Base-by-base conservation (phyloP, 2,888 invertebrate genomes). In the Gortyna flavago region DNA sequence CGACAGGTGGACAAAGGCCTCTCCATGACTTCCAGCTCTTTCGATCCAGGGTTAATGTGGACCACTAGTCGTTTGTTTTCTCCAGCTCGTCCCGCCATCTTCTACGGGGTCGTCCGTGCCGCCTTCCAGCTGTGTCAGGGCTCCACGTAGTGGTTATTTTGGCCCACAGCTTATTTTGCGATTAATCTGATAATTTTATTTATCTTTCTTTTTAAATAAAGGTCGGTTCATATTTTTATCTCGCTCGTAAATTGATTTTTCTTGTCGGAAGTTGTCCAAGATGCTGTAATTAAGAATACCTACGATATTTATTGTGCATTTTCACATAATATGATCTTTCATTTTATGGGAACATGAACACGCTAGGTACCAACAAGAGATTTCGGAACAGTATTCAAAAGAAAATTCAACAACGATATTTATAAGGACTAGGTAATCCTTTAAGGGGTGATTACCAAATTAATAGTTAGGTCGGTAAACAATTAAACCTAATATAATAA, bases 191-290 rank as follows among this genome's bases (percentile, higher is more conserved):
- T 21, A 48, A 48, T 48, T 44, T 16, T 41, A 41, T 41, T 44
- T 11, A 21, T 54, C 2, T 44, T 62, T 48, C 2, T 59, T 64
- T 48, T 57, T 38, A 16, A 16, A 16, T 65, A 44, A 59, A 62
- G 54, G n/a, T 61, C 29, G 38, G 6, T 16, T 35, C 38, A 25
- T 77, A n/a, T 71, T 73, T 73, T 51, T 57, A 64, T 32, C 71
- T 77, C n/a, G 21, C 29, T 71, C 79, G 59, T 74, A 64, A 65
- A 74, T 67, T 32, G 64, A 71, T 69, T 32, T 61, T 66, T 72
- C 38, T 59, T 65, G 68, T 57, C 71, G 78, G 74, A 82, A 81
- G 71, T 82, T 29, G 4, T 57, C 25, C 73, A 81, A 82, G 59
- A 78, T 72, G 32, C 4, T n/a, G 18, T 44, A 25, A 66, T 77